A percentile compares a stretch with the other conserved stretches of the same genome.
phyloP scores from a whole-genome alignment of 92 coral and sea anemone genomes.

The Pocillopora grandis region DNA sequence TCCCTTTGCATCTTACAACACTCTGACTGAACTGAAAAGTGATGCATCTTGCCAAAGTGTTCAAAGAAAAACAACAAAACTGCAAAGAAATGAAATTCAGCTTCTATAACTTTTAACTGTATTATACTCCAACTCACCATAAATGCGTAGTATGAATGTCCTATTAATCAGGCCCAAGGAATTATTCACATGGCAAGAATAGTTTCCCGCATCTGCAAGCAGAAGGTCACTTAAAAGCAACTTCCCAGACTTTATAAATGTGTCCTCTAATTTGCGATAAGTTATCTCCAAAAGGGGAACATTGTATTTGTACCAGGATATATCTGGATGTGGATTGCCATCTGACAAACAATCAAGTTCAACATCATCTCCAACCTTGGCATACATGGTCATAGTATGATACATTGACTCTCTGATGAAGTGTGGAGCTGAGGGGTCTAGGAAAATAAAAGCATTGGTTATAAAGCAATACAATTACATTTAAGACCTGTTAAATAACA shows the following conservation, averaged over 20 bases:
- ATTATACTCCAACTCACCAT: slow-evolving; percentile 28
- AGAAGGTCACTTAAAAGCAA: slow-evolving; percentile 36
- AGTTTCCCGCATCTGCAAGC: slow-evolving; percentile 60
- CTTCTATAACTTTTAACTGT: too few species aligned
- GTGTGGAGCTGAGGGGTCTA: neutral
- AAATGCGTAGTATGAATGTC: slow-evolving; percentile 38
- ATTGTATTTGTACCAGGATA: slow-evolving; percentile 58
- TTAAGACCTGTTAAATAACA: too few species aligned
- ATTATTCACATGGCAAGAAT: slow-evolving; percentile 30
- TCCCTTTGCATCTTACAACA: too few species aligned
- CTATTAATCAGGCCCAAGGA: slow-evolving; percentile 15
- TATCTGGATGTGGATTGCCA: slow-evolving; percentile 14
- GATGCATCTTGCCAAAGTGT: too few species aligned
- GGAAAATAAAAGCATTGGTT: neutral
- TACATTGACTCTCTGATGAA: neutral
- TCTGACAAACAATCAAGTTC: slow-evolving; percentile 40
- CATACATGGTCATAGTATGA: neutral
- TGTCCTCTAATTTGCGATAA: slow-evolving; percentile 28
- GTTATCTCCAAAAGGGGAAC: slow-evolving; percentile 48
- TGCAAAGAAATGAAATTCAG: too few species aligned
- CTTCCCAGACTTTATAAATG: slow-evolving; percentile 9
- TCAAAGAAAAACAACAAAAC: too few species aligned
- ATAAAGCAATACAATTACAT: neutral
- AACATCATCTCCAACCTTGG: slow-evolving; percentile 36
- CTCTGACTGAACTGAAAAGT: too few species aligned